A percentile compares a stretch with the other conserved stretches of the same genome.
These are phyloP conservation scores for Trachythela sp. DNA, from an alignment of 64 coral and sea anemone genomes.

Conservation along the genomic window DNA sequence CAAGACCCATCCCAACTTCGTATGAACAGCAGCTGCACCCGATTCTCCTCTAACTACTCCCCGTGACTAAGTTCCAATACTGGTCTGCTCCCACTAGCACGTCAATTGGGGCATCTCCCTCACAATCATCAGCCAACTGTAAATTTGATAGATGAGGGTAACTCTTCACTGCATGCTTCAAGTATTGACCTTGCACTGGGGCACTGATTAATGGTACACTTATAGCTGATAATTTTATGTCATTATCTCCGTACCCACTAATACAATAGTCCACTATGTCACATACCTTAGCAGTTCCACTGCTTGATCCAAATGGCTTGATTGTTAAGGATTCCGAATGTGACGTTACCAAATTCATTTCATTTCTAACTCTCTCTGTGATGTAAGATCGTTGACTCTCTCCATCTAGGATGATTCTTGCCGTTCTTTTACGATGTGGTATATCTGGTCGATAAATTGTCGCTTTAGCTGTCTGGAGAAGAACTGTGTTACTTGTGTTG, in stretches of 20 bases:
- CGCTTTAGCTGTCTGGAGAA: constrained; percentile 48
- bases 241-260: background rate
- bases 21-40: too few species aligned
- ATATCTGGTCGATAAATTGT: background rate
- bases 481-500: constrained; percentile 24
- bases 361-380: constrained; percentile 35
- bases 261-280: constrained; percentile 32
- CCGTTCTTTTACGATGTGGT: constrained; percentile 1
- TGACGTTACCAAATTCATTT: constrained; percentile 39
- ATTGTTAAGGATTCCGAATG: too few species aligned
- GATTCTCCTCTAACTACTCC: too few species aligned
- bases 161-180: too few species aligned
- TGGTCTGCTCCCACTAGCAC: constrained; percentile 49
- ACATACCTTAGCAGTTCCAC: constrained; percentile 14
- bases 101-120: constrained; percentile 57
- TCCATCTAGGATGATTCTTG: constrained; percentile 38
- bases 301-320: too few species aligned
- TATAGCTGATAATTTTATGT: constrained; percentile 38
- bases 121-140: constrained; percentile 47
- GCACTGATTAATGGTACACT: too few species aligned
- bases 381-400: constrained; percentile 49
- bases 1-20: too few species aligned
- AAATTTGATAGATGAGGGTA: constrained; percentile 40
- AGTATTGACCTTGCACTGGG: too few species aligned
- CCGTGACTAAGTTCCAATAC: too few species aligned